Evolutionary conservation across 2,113 vertebrate species (phyloP), one percentile per base, ranked within the genome.

Genomic region (Callopanchax toddi): DNA sequence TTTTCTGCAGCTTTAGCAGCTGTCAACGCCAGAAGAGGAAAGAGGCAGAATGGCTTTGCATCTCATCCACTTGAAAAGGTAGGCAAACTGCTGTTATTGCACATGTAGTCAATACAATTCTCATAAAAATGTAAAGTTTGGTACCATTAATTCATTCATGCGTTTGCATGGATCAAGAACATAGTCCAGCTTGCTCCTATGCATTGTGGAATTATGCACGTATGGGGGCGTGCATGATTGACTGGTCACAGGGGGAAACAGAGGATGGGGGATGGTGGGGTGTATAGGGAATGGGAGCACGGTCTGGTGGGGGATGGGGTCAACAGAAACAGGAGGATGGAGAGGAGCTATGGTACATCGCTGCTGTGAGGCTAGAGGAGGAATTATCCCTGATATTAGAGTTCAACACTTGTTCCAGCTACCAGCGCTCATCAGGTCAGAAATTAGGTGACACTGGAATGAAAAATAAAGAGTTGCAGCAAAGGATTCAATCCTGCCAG

Each of bases 201-300:
- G 60, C 61, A 66, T 61, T 46, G 55, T 60, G 49, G 22, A 59
- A 46, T 83, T 76, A 67, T 81, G 67, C 63, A 55, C 61, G 34
- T 60, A 51, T 73, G 67, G 61, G 51, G 58, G 51, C 21, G 45
- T 1, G 36, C 63, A 48, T 26, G n/a, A 42, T 45, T 16, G 51
- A 57, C 37, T 36, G 75, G 82, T 83, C 82, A 86, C 67, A 12
- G 37, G 84, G 78, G 81, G 79, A 67, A 64, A 42, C 45, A 20
- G 60, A 40, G 22, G 61, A 65, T 72, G 78, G 82, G 81, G 84
- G 81, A 84, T 82, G 86, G 83, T 74, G 73, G 23, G 40, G 39
- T 21, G 46, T 60, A 60, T 50, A 15, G 17, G 49, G 59, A 40
- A 69, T 39, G 60, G 37, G 56, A 67, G 16, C n/a, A 73, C 58